Evolutionary conservation across 2,113 vertebrate species (phyloP), one percentile per base, ranked within the genome.

Genomic region (Elgaria multicarinata): DNA sequence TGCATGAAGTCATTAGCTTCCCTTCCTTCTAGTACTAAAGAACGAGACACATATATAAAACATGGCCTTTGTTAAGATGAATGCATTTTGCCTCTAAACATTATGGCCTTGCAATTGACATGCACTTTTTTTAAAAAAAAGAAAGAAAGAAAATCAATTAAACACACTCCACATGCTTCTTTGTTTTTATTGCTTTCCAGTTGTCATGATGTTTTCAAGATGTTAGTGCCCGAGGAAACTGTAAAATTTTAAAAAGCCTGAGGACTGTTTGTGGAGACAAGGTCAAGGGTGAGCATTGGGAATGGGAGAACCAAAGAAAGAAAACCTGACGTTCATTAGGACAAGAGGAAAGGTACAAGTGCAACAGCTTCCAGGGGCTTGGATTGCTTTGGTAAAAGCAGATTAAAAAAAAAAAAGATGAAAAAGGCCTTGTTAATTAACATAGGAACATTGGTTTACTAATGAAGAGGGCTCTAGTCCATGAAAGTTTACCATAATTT

Each of bases 131-230:
- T 87, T 69, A 92, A 44, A 42, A 58, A 81, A 39, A 36, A 39
- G 83, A 89, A 92, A 44, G 36, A 58, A 81, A 39, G 50, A 39
- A 89, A 89, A 92, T n/a, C 89, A 89, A 77, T 83, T 80, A 94
- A 77, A 83, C 88, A 92, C 87, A 87, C 18, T 81, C 36, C 92
- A 81, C 16, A 33, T 89, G 88, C 88, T 12, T 28, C 93, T 96
- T 95, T 93, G 93, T 12, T 94, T 96, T 95, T 95, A 95, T 8
- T 13, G 87, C 92, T 92, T 93, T 90, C 88, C 83, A 76, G 90
- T 72, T 93, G 85, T 84, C 74, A 28, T 90, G 93, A 95, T 91
- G 53, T 90, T 94, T 95, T 96, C 96, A 96, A 96, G 94, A 91
- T 0, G 13, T 67, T 87, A 78, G 72, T 85, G 90, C 28, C 75